Base-by-base conservation (phyloP, 2,888 invertebrate species). In the Thecophora atra region DNA sequence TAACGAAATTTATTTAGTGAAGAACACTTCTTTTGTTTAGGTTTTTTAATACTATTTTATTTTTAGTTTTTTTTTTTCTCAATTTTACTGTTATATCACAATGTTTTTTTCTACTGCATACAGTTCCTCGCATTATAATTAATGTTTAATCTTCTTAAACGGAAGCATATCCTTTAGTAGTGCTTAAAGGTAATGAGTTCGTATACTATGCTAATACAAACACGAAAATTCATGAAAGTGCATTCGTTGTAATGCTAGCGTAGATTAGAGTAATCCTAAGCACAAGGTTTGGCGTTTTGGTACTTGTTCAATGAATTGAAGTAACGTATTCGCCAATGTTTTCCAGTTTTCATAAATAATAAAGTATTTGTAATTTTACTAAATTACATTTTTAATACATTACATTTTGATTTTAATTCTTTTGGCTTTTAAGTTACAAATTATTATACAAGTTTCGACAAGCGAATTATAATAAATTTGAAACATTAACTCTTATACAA, bases 341-440 rank as follows among this genome's bases (percentile, higher is more conserved):
- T 63, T 63, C n/a, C 19, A 51, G 4, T 51, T 54, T 54, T 54
- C 21, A 3, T 24, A 21, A 11, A n/a, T 54, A 54, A 24, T 54
- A 54, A 51, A 21, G 54, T 37, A 37, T 37, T 37, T 11, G 37
- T 37, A 6, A 37, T 11, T 68, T 42, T 44, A 58, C 15, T 42
- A 56, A 56, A 56, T 56, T 24, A 52, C n/a, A 42, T 54, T 54
- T 54, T 47, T 60, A 60, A 69, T 69, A 69, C 69, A 60, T 60
- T 63, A 63, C 60, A 69, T 64, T 64, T 47, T 21, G 67, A 62
- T 60, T 60, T 69, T 51, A n/a, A 44, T 66, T 75, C 71, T 74
- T 73, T 72, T 73, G 3, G 44, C 30, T 70, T 73, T 75, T 74
- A 72, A 74, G 69, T 73, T 75, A 75, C 75, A 74, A 73, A 67